Percentiles rank a stretch among this genome's conserved stretches.
These are phyloP conservation scores for Fratercula arctica DNA, from an alignment of 2,797 vertebrate species.

Conservation along the genomic window DNA sequence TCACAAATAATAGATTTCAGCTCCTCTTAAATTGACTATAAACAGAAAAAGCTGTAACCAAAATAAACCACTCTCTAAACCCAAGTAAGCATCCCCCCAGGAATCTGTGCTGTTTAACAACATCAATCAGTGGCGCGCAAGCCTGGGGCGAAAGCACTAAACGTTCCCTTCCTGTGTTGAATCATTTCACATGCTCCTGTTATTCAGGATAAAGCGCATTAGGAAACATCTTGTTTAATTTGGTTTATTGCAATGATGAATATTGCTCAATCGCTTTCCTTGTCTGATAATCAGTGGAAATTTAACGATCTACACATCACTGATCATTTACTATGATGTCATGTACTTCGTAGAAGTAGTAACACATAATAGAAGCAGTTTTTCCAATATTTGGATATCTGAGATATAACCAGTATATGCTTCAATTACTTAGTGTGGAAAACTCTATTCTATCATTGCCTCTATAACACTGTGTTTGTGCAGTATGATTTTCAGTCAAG, in stretches of 20 bases:
- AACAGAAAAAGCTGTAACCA: slow-evolving; percentile 14
- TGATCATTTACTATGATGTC: neutral
- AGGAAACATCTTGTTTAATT: slow-evolving; percentile 14
- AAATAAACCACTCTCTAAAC: slow-evolving; percentile 6
- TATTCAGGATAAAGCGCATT: neutral
- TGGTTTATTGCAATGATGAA: neutral
- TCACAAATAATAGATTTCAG: neutral
- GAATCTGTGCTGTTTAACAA: neutral
- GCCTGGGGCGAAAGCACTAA: neutral
- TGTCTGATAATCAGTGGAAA: neutral
- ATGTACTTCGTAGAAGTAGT: neutral
- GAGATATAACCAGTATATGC: neutral
- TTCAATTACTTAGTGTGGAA: neutral
- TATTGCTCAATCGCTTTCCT: neutral
- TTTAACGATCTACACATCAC: neutral
- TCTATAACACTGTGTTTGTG: neutral
- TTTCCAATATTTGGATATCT: neutral
- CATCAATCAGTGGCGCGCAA: neutral
- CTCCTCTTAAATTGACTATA: neutral
- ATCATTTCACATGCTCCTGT: neutral
- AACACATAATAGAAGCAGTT: neutral
- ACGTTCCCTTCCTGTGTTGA: neutral
- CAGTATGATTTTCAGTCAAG: neutral
- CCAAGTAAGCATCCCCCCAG: neutral
- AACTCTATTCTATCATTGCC: neutral